These are phyloP conservation scores for Scleropages formosus DNA, from an alignment of 2,797 vertebrate genomes.

Conservation along the genomic window DNA sequence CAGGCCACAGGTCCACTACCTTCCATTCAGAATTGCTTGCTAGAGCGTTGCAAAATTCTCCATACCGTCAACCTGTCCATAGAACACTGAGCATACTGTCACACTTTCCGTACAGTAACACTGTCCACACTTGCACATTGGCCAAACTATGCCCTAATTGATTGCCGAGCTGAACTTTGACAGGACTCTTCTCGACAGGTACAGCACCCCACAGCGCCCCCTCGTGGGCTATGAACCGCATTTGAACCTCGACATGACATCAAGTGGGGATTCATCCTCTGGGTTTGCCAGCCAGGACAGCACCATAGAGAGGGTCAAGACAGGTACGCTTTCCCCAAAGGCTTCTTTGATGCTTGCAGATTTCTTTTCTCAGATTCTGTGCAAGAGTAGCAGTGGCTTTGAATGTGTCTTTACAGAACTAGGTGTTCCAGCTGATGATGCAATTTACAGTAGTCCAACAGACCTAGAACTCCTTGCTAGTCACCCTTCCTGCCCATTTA, in stretches of 20 bases:
- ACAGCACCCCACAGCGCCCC: slow-evolving; percentile 66
- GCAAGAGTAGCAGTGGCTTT: no score
- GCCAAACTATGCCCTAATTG: not conserved
- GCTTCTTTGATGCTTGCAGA: no score
- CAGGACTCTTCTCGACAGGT: slow-evolving; percentile 57
- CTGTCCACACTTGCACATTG: not conserved
- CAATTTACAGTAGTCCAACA: no score
- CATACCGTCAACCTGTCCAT: not conserved
- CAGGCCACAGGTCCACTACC: not conserved
- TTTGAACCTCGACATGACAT: slow-evolving; percentile 68
- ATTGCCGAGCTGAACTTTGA: not conserved
- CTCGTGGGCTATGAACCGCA: slow-evolving; percentile 74
- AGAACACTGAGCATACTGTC: no score
- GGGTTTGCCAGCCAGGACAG: slow-evolving; percentile 86
- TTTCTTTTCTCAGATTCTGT: no score
- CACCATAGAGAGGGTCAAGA: slow-evolving; percentile 83
- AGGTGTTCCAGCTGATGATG: no score
- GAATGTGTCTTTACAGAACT: no score
- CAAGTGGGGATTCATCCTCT: slow-evolving; percentile 82
- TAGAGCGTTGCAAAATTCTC: not conserved
- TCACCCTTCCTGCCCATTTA: not conserved
- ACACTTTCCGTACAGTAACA: not conserved
- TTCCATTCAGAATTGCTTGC: not conserved
- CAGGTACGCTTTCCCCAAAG: slow-evolving; percentile 64
- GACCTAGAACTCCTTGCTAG: no score